Percentiles rank a stretch among this genome's conserved stretches.
Evolutionary conservation across 2,888 invertebrate genomes (phyloP).

Genomic region (Leucophenga maculata): DNA sequence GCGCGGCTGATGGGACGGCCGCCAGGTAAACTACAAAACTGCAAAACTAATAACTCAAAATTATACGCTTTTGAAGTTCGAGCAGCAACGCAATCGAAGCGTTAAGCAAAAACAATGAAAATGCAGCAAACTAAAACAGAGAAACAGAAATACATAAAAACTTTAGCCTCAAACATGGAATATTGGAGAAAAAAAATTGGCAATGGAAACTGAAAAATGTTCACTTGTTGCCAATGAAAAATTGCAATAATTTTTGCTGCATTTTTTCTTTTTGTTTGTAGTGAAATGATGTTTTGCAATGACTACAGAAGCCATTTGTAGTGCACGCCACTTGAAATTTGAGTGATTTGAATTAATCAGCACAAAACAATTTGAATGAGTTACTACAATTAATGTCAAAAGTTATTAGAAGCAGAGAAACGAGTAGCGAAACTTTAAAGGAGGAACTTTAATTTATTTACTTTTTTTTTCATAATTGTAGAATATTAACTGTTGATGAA

Average conservation of each 20-base stretch:
- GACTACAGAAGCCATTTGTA: neutral
- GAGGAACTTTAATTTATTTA: no score
- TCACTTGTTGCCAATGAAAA: constrained; percentile 18
- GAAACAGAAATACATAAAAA: constrained; percentile 1
- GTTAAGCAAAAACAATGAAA: constrained; percentile 5
- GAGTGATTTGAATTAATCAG: constrained; percentile 18
- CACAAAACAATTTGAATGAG: no score
- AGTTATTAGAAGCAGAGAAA: no score
- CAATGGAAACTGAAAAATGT: neutral
- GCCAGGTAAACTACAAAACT: constrained; percentile 47
- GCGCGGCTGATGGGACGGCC: no score
- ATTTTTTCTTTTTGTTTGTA: no score
- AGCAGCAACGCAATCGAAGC: constrained; percentile 12
- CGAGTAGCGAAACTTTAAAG: no score
- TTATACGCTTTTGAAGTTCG: constrained; percentile 29
- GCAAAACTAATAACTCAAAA: constrained; percentile 46
- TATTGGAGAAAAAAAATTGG: neutral
- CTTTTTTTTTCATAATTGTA: no score
- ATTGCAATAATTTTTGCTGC: neutral
- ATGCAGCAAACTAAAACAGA: no score
- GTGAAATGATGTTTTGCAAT: no score
- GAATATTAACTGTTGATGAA: no score
- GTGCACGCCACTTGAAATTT: neutral
- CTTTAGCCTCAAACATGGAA: constrained; percentile 16
- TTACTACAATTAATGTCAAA: no score